Conservation (phyloP, 1,140 invertebrate species). For the Rhopalosiphum maidis region DNA sequence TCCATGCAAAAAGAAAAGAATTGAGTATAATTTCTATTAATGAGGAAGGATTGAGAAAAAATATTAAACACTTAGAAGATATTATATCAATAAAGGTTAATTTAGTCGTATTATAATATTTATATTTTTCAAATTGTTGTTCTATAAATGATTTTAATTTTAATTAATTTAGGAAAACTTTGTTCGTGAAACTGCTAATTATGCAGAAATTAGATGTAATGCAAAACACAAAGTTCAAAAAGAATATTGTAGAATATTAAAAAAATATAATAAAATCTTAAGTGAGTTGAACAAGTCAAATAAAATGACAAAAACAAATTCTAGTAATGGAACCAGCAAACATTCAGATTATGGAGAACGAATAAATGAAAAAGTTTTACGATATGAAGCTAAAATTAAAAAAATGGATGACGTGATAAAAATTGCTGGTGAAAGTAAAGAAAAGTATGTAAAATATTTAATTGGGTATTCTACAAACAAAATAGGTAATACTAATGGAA, state of each 20-base stretch:
- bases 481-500: not conserved
- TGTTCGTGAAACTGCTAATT: not conserved
- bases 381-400: slow-evolving; percentile 42
- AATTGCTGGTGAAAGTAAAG: slow-evolving; percentile 38
- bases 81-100: slow-evolving; percentile 46
- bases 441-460: slow-evolving; percentile 1
- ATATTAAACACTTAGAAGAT: slow-evolving; percentile 53
- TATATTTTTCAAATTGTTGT: not conserved
- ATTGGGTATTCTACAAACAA: not conserved
- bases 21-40: not conserved
- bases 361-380: not conserved
- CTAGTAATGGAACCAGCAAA: not conserved
- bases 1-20: slow-evolving; percentile 44
- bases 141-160: not conserved
- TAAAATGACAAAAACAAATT: not conserved
- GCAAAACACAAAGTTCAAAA: slow-evolving; percentile 36
- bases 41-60: slow-evolving; percentile 41
- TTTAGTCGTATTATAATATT: not conserved
- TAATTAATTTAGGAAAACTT: slow-evolving; percentile 31
- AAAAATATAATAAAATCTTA: slow-evolving; percentile 43
- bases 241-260: slow-evolving; percentile 6
- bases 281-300: not conserved
- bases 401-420: slow-evolving; percentile 25
- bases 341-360: not conserved
- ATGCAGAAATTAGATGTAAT: slow-evolving; percentile 11